These are phyloP conservation scores for Natator depressus DNA, from an alignment of 2,113 vertebrate genomes.

Conservation along the genomic window DNA sequence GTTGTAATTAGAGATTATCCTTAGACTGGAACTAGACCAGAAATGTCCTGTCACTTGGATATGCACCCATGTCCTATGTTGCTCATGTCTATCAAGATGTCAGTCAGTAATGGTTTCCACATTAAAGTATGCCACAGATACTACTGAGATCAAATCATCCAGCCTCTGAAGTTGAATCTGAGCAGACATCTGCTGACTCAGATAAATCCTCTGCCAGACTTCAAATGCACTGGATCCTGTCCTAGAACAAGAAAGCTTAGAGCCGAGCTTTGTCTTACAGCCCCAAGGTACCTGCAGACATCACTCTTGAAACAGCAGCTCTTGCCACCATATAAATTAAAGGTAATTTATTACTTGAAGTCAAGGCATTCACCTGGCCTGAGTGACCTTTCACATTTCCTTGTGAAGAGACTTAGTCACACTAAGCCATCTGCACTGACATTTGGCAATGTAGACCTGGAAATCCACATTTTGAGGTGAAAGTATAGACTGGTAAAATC, in stretches of 20 bases:
- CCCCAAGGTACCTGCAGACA: neutral
- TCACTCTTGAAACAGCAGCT: neutral
- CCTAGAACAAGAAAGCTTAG: neutral
- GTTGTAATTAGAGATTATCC: neutral
- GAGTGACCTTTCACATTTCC: conserved; percentile 6
- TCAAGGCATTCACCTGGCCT: neutral
- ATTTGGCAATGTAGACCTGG: fast-evolving
- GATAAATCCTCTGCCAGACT: neutral
- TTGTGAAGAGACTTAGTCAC: neutral
- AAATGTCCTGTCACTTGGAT: neutral
- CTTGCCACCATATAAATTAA: neutral
- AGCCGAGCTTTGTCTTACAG: conserved; percentile 25
- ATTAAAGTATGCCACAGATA: neutral
- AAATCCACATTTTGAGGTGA: neutral
- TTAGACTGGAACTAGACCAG: neutral
- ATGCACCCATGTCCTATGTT: neutral
- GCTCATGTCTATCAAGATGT: neutral
- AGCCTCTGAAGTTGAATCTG: neutral
- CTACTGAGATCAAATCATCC: neutral
- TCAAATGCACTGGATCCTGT: neutral
- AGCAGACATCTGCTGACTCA: neutral
- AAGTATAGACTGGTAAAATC: neutral
- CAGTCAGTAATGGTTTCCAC: neutral
- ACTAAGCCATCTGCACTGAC: fast-evolving
- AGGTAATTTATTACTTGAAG: neutral